A percentile compares a stretch with the other conserved stretches of the same genome.
These are phyloP conservation scores for Brachionichthys hirsutus DNA, from an alignment of 2,113 vertebrate genomes.

Conservation along the genomic window DNA sequence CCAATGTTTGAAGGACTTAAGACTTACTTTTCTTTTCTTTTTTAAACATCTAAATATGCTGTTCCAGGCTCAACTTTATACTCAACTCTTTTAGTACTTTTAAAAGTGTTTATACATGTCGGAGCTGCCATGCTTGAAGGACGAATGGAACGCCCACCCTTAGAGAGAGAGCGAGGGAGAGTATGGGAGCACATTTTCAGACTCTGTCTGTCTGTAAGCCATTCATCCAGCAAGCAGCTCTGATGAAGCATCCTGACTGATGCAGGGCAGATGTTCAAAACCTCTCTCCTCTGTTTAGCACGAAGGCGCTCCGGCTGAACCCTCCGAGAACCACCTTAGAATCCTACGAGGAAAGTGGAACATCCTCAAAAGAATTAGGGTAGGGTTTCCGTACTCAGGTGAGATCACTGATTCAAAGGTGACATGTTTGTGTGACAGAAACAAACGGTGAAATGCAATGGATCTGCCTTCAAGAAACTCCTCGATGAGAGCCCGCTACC, in stretches of 20 bases:
- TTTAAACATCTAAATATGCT: background rate
- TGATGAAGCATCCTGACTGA: background rate
- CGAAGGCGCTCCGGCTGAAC: background rate
- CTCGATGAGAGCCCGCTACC: slow-evolving; percentile 39
- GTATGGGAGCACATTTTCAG: background rate
- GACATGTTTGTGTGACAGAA: slow-evolving; percentile 49
- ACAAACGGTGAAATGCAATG: slow-evolving; percentile 46
- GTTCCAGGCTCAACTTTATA: background rate
- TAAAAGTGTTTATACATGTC: no score
- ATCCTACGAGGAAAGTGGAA: background rate
- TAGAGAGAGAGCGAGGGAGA: background rate
- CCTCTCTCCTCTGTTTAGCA: no score
- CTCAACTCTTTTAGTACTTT: slow-evolving; percentile 6
- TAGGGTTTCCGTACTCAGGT: slow-evolving; percentile 12
- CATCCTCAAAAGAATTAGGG: background rate
- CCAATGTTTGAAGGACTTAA: no score
- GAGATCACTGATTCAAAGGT: slow-evolving; percentile 36
- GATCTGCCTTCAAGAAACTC: slow-evolving; percentile 32
- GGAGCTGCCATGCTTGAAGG: no score
- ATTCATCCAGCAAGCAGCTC: background rate
- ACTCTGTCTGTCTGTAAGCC: background rate
- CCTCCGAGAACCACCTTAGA: background rate
- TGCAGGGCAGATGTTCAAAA: background rate
- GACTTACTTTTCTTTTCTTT: no score
- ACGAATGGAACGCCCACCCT: no score